phyloP scores from a whole-genome alignment of 1,140 invertebrate genomes.

The Pogonomyrmex barbatus region DNA sequence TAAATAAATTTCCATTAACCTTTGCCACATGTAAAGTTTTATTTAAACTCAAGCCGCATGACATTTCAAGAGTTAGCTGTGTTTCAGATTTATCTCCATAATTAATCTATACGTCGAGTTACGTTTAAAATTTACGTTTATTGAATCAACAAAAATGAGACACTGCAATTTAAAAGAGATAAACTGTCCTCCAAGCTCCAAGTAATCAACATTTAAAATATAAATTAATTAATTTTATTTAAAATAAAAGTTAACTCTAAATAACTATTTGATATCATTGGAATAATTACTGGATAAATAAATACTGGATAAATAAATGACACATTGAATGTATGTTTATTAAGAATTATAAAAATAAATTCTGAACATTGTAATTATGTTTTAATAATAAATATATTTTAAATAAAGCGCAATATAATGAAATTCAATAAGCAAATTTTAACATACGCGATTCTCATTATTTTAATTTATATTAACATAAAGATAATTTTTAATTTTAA shows the following conservation, averaged over 20 bases:
- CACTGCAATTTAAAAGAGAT: background rate
- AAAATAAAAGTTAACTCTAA: background rate
- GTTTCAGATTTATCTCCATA: slow-evolving; percentile 41
- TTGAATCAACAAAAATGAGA: background rate
- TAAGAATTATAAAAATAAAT: background rate
- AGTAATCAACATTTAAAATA: background rate
- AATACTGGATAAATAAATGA: background rate
- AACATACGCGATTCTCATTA: background rate
- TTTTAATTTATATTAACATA: background rate
- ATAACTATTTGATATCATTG: background rate
- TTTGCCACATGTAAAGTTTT: background rate
- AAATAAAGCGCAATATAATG: too few relatives aligned
- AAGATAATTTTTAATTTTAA: background rate
- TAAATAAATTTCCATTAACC: background rate
- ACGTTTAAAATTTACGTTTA: slow-evolving; percentile 21
- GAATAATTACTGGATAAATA: background rate
- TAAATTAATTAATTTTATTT: background rate
- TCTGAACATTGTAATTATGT: background rate
- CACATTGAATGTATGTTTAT: background rate
- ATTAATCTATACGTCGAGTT: slow-evolving; percentile 25
- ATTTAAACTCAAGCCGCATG: background rate
- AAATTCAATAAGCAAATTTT: background rate
- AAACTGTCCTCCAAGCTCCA: background rate
- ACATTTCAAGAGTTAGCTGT: slow-evolving; percentile 1
- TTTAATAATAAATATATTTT: slow-evolving; percentile 3